Evolutionary conservation across 2,888 invertebrate species (phyloP), one percentile per base, ranked within the genome.

Genomic region (Drosophila buzzatii): DNA sequence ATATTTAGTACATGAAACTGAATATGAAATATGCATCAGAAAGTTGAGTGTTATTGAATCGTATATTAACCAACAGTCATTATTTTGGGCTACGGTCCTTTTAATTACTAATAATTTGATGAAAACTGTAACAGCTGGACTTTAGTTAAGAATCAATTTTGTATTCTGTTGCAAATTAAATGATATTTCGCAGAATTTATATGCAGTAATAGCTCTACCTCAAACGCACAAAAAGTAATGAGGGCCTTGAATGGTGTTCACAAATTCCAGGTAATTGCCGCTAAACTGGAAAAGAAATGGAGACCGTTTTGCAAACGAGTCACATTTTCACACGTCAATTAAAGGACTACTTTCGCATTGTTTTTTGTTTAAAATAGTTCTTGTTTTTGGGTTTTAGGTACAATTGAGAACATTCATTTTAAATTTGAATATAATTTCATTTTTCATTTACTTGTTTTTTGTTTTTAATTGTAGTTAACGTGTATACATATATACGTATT

Each of bases 361-460:
- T 16, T 68, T 68, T 70, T 44, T 37, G 18, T 66, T 71, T 63
- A 41, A 76, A 79, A 68, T 66, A 31, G 12, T 47, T 65, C 65
- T 70, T 56, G 56, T 51, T 62, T 64, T 58, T 66, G 60, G 37
- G 59, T 65, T 69, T 85, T 85, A 89, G 89, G 82, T 89, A 84
- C 79, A 87, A 70, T 79, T 85, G 85, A 89, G 82, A 85, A 85
- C 85, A 85, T 79, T 86, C 79, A 79, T 79, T 78, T 84, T 35
- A 55, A 81, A 81, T 73, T 79, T 81, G 67, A 81, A 89, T 84
- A 84, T 84, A 84, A 72, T 77, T 86, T 79, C 61, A 65, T 61
- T 69, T 65, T 72, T 60, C 73, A 63, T 77, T 64, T 69, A 73
- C 53, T 66, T 56, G 47, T 70, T 68, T 73, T 80, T 58, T 58